phyloP scores from a whole-genome alignment of 2,888 invertebrate genomes.

The Meghimatium bilineatum region DNA sequence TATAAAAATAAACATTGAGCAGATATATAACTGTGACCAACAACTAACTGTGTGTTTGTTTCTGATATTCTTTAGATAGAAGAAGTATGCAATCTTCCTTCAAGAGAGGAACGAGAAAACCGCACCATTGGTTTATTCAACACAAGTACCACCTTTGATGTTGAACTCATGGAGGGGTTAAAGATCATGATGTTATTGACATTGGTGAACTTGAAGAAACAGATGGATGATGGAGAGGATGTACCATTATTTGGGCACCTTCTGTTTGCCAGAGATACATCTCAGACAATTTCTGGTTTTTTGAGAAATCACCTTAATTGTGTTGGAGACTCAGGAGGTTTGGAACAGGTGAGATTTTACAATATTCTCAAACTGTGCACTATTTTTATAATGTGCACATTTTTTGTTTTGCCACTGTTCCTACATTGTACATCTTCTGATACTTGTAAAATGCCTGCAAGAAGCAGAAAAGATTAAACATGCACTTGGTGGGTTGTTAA shows the following conservation, averaged over 20 bases:
- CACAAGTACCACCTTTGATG: slow-evolving; percentile 68
- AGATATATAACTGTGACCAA: too few species aligned
- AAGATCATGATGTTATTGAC: slow-evolving; percentile 78
- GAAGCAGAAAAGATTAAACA: too few species aligned
- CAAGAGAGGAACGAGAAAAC: slow-evolving; percentile 60
- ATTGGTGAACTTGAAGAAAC: slow-evolving; percentile 73
- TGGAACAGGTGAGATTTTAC: slow-evolving; percentile 76
- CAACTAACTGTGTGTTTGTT: background rate
- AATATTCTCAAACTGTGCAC: too few species aligned
- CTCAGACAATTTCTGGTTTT: slow-evolving; percentile 72
- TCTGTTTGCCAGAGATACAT: slow-evolving; percentile 78
- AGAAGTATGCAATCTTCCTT: slow-evolving; percentile 57
- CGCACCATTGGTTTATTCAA: slow-evolving; percentile 67
- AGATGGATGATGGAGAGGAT: slow-evolving; percentile 64
- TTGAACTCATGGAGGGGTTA: slow-evolving; percentile 76
- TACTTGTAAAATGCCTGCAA: too few species aligned
- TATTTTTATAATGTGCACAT: too few species aligned
- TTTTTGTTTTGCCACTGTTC: too few species aligned
- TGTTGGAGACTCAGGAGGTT: slow-evolving; percentile 76
- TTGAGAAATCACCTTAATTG: slow-evolving; percentile 77
- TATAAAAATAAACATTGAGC: too few species aligned
- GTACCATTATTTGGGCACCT: slow-evolving; percentile 77
- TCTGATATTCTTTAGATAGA: slow-evolving; percentile 58
- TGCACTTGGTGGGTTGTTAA: too few species aligned
- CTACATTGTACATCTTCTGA: too few species aligned